Percentiles rank a stretch among this genome's conserved stretches.
Conservation (phyloP, 2,113 vertebrate species). For the Hypocryptadius cinnamomeus region DNA sequence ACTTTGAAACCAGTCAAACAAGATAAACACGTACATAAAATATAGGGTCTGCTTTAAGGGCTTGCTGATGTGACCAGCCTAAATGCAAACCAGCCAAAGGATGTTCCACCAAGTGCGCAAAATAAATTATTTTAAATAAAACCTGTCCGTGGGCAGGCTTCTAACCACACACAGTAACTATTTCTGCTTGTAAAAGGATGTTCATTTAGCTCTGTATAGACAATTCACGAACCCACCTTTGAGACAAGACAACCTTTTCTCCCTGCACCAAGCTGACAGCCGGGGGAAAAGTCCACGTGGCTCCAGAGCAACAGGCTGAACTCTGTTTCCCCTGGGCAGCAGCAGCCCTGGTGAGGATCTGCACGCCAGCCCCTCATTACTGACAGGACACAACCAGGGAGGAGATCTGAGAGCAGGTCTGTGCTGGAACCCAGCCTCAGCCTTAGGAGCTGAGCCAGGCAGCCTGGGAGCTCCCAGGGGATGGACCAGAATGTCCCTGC, state of each 20-base stretch:
- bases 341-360: background rate
- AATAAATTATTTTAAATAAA: background rate
- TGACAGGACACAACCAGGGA: background rate
- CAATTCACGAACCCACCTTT: background rate
- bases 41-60: background rate
- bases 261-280: background rate
- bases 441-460: background rate
- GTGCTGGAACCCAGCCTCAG: background rate
- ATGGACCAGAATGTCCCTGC: no score
- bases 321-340: background rate
- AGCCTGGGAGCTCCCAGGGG: no score
- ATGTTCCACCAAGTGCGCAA: background rate
- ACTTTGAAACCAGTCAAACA: background rate
- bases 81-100: background rate
- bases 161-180: background rate
- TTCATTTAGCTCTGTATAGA: background rate
- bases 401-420: background rate
- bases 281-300: rapidly evolving
- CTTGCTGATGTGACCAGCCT: background rate
- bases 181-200: background rate
- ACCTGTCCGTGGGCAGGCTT: background rate
- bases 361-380: background rate
- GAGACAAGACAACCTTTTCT: background rate
- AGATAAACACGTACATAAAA: background rate
- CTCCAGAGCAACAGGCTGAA: background rate